Evolutionary conservation across 2,113 vertebrate genomes (phyloP), one percentile per base, ranked within the genome.

Genomic region (Anolis sagrei): DNA sequence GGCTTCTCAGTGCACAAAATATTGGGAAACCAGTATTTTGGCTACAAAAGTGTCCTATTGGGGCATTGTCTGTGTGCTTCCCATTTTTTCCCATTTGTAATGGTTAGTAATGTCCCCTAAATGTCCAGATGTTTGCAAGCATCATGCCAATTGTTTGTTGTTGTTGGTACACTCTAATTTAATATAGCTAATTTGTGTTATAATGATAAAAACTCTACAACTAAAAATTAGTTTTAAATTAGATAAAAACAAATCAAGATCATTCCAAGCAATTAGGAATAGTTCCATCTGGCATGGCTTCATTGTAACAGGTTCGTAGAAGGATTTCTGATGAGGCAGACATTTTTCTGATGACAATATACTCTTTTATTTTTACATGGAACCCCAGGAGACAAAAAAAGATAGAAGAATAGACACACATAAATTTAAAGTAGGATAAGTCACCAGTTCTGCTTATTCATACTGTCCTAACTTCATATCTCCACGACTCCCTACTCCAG

Each of bases 241-340:
- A 91, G 77, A 91, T 93, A 80, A 48, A 89, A 81, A 89, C 66
- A 94, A 94, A 94, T 82, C 89, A 76, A 94, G 91, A 93, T 91
- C 32, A 84, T 93, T 94, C 88, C 85, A 32, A 86, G 39, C 91
- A 4, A 87, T 93, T 94, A 93, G 69, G 89, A 92, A 90, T 88
- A 94, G 93, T 85, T 92, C 70, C 73, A 91, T 94, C 83, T 93
- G 90, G 75, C 84, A 90, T 84, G 84, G 62, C 86, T 85, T 92
- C 91, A 19, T 58, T 66, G 66, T 36, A 87, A 72, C 66, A 85
- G 34, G 74, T 90, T 90, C 90, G 76, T 91, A 88, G 79, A 86
- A 87, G 74, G 90, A 34, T 81, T 95, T 87, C 88, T 94, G 69
- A 88, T 90, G 88, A 90, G 90, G 39, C 80, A 25, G 90, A 21